Evolutionary conservation across 2,797 vertebrate genomes (phyloP).

Genomic region (Oreochromis grahami): DNA sequence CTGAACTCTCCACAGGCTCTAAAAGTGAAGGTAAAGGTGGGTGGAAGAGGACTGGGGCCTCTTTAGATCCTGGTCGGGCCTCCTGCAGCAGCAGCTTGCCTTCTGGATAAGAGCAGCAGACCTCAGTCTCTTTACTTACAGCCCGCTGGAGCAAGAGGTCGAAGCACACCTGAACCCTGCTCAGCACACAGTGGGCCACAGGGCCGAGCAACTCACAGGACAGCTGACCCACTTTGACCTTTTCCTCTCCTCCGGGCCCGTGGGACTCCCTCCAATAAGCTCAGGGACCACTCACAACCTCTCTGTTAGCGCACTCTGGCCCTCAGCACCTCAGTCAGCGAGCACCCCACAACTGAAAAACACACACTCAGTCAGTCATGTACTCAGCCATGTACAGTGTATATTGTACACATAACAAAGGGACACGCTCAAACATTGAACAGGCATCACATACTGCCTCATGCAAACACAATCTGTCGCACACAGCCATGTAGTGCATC

Average conservation of each 20-base stretch:
- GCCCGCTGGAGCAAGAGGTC: slow-evolving; percentile 72
- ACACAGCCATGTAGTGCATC: slow-evolving; percentile 47
- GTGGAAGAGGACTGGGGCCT: slow-evolving; percentile 20
- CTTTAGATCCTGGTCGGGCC: slow-evolving; percentile 28
- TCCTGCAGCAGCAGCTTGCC: slow-evolving; percentile 47
- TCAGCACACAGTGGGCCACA: slow-evolving; percentile 45
- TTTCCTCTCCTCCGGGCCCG: slow-evolving; percentile 55
- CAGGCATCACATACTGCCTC: slow-evolving; percentile 57
- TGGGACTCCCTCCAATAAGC: slow-evolving; percentile 61
- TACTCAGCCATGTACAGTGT: background rate
- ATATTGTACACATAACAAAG: slow-evolving; percentile 56
- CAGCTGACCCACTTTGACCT: slow-evolving; percentile 69
- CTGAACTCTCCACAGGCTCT: background rate
- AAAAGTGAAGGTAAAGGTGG: slow-evolving; percentile 1
- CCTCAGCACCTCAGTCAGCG: slow-evolving; percentile 33
- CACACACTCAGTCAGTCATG: slow-evolving; percentile 24
- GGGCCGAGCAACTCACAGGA: slow-evolving; percentile 58
- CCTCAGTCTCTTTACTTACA: slow-evolving; percentile 70
- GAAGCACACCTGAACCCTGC: slow-evolving; percentile 71
- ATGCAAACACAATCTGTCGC: slow-evolving; percentile 70
- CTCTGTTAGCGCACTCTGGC: slow-evolving; percentile 61
- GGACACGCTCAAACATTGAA: slow-evolving; percentile 46
- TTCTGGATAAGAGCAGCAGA: slow-evolving; percentile 56
- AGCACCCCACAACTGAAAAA: slow-evolving; percentile 27
- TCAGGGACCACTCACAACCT: slow-evolving; percentile 59